phyloP scores from a whole-genome alignment of 2,888 invertebrate genomes.

The Sminthurides aquaticus region DNA sequence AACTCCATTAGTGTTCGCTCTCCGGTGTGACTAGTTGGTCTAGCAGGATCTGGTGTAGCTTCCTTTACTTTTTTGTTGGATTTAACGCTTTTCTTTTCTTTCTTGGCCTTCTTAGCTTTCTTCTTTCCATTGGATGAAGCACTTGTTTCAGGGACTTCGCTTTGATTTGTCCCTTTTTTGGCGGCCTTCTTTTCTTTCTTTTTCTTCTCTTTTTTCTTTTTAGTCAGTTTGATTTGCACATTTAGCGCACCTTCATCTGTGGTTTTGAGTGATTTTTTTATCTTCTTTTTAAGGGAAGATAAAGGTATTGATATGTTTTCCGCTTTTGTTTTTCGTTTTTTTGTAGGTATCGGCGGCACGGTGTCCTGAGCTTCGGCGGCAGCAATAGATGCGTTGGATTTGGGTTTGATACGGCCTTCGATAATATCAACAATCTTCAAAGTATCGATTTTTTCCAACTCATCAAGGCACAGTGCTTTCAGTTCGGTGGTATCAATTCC shows the following conservation, averaged over 20 bases:
- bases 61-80: conserved; percentile 6
- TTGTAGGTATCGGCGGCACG: neutral
- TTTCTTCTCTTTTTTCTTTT: conserved; percentile 8
- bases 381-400: neutral
- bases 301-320: conserved; percentile 2
- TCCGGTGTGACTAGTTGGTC: conserved; percentile 15
- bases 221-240: neutral
- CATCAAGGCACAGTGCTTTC: conserved; percentile 47
- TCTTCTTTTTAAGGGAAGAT: conserved; percentile 15
- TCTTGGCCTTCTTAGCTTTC: conserved; percentile 17
- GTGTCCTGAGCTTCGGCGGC: neutral
- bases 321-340: conserved; percentile 3
- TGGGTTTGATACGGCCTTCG: conserved; percentile 42
- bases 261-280: conserved; percentile 13
- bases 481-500: conserved; percentile 45
- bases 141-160: neutral
- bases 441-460: conserved; percentile 48
- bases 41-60: neutral
- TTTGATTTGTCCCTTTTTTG: conserved; percentile 1
- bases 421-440: conserved; percentile 47
- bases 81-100: conserved; percentile 17
- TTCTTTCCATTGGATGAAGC: neutral
- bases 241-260: neutral
- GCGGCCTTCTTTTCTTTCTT: neutral
- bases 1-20: conserved; percentile 47